These are phyloP conservation scores for Lepus europaeus DNA, from an alignment of 2,113 vertebrate species.

Conservation along the genomic window DNA sequence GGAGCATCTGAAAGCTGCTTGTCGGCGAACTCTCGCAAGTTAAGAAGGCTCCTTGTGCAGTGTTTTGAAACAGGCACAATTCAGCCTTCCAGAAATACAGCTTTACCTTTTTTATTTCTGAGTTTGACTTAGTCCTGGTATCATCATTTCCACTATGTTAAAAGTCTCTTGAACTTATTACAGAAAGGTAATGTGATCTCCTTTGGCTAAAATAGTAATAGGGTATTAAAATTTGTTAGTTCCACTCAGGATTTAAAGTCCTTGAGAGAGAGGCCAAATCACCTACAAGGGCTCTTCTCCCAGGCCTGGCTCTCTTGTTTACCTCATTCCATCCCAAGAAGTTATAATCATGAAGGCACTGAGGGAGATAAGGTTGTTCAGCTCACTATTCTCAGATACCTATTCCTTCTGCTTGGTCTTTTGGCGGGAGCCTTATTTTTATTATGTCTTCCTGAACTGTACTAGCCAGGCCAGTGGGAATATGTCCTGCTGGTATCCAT, in stretches of 20 bases:
- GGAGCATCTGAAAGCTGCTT: neutral
- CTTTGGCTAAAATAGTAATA: slow-evolving; percentile 45
- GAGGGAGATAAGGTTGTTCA: neutral
- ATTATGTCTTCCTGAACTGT: neutral
- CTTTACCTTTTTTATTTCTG: neutral
- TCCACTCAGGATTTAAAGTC: slow-evolving; percentile 31
- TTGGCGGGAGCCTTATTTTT: neutral
- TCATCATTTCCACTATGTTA: neutral
- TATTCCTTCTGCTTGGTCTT: neutral
- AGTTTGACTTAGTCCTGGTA: neutral
- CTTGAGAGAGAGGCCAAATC: slow-evolving; percentile 53
- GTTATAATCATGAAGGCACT: neutral
- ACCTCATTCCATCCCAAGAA: neutral
- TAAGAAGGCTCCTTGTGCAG: neutral
- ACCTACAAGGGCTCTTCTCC: neutral
- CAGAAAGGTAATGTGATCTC: slow-evolving; percentile 15
- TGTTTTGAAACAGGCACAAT: neutral
- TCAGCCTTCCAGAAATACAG: neutral
- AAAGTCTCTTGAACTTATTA: neutral
- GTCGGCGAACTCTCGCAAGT: neutral
- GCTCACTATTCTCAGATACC: neutral
- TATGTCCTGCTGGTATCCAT: neutral
- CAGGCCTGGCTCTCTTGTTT: neutral
- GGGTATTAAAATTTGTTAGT: slow-evolving; percentile 58
- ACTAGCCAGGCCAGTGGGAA: neutral